Conservation (phyloP, 2,113 vertebrate species). For the Daubentonia madagascariensis region DNA sequence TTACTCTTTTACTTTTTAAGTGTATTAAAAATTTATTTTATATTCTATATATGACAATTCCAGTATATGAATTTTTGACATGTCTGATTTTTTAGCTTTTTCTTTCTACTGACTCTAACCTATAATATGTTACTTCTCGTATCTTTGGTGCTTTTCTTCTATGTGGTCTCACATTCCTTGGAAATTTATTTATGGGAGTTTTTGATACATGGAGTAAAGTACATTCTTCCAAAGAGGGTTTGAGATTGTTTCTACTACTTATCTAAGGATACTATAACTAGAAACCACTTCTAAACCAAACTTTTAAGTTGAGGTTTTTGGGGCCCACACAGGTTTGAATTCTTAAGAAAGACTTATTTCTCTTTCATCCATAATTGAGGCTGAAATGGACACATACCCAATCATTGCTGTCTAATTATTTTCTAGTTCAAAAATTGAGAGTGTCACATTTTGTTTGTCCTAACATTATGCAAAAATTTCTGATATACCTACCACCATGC, state of each 20-base stretch:
- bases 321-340: not conserved
- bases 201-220: not conserved
- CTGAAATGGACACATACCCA: not conserved
- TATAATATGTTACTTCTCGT: not conserved
- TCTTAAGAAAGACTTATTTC: not conserved
- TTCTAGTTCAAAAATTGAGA: not conserved
- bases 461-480: not conserved
- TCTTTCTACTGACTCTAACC: not conserved
- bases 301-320: not conserved
- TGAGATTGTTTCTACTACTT: not conserved
- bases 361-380: not conserved
- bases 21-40: not conserved
- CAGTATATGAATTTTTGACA: not conserved
- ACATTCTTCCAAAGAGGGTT: not conserved
- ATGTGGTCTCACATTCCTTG: not conserved
- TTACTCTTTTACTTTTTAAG: not conserved
- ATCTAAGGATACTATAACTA: not conserved
- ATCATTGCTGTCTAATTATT: not conserved
- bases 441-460: not conserved
- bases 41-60: not conserved
- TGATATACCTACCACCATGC: rapidly evolving
- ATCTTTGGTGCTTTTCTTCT: not conserved
- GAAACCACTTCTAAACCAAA: not conserved
- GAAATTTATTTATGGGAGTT: not conserved
- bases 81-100: not conserved